These are phyloP conservation scores for Cephalopachus bancanus DNA, from an alignment of 2,797 vertebrate genomes.

Conservation along the genomic window DNA sequence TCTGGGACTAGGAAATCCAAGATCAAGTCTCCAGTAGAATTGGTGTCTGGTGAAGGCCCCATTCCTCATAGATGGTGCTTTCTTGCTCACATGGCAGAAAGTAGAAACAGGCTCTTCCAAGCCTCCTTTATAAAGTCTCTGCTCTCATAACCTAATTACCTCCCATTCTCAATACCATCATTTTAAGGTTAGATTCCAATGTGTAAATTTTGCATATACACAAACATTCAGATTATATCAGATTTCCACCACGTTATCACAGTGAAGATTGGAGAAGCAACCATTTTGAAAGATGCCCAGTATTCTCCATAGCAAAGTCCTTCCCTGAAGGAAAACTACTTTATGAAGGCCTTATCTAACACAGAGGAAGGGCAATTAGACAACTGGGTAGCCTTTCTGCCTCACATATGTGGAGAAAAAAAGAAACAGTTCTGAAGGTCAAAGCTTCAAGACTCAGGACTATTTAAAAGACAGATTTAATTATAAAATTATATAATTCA, in stretches of 20 bases:
- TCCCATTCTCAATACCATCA: background rate
- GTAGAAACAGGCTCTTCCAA: background rate
- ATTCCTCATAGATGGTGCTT: background rate
- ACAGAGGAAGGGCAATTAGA: background rate
- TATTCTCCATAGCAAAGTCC: background rate
- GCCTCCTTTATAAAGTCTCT: background rate
- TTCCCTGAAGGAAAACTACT: background rate
- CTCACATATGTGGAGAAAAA: background rate
- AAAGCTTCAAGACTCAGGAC: background rate
- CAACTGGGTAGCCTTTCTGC: background rate
- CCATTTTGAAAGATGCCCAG: background rate
- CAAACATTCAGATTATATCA: background rate
- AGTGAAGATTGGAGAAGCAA: background rate
- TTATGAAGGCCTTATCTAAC: background rate
- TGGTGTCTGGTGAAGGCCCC: background rate
- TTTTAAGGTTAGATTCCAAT: background rate
- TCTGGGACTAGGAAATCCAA: background rate
- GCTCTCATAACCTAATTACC: background rate
- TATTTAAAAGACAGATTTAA: background rate
- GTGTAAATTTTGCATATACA: background rate
- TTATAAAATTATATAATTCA: background rate
- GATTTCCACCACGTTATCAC: background rate
- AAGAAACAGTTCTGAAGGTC: background rate
- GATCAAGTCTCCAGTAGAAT: background rate
- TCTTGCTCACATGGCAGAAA: background rate